Percentiles rank a stretch among this genome's conserved stretches.
These are phyloP conservation scores for Oreotrochilus melanogaster DNA, from an alignment of 2,113 vertebrate species.

Conservation along the genomic window DNA sequence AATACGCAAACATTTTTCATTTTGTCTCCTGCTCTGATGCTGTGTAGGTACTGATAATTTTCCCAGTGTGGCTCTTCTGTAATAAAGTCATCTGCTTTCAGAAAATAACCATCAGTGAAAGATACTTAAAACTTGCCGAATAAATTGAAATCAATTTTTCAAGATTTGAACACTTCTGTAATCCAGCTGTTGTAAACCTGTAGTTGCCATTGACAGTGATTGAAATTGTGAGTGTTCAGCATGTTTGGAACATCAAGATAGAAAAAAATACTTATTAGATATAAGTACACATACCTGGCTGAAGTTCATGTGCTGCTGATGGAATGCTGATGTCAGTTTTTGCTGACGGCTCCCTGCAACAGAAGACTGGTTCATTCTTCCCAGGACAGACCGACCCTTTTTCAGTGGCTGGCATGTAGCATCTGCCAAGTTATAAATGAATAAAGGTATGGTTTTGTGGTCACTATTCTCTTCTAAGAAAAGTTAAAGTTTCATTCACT, in stretches of 20 bases:
- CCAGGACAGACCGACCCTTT: constrained; percentile 85
- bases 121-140: neutral
- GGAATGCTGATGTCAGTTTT: constrained; percentile 90
- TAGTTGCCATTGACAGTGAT: neutral
- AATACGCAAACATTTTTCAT: neutral
- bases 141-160: neutral
- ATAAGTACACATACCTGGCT: constrained; percentile 84
- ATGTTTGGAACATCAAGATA: neutral
- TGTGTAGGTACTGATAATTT: neutral
- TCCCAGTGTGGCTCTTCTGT: neutral
- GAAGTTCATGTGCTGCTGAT: constrained; percentile 89
- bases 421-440: constrained; percentile 73
- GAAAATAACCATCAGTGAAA: neutral
- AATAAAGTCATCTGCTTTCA: neutral
- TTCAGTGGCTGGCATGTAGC: constrained; percentile 82
- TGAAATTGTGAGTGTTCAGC: neutral
- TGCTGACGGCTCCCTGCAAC: constrained; percentile 85
- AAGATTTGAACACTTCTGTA: neutral
- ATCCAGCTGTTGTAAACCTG: neutral
- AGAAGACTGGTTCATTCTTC: constrained; percentile 85
- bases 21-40: neutral
- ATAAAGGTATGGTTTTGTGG: neutral
- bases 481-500: neutral
- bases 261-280: neutral
- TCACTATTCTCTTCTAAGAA: neutral